A percentile compares a stretch with the other conserved stretches of the same genome.
These are phyloP conservation scores for Drosophila hamatofila DNA, from an alignment of 2,888 invertebrate genomes.

Conservation along the genomic window DNA sequence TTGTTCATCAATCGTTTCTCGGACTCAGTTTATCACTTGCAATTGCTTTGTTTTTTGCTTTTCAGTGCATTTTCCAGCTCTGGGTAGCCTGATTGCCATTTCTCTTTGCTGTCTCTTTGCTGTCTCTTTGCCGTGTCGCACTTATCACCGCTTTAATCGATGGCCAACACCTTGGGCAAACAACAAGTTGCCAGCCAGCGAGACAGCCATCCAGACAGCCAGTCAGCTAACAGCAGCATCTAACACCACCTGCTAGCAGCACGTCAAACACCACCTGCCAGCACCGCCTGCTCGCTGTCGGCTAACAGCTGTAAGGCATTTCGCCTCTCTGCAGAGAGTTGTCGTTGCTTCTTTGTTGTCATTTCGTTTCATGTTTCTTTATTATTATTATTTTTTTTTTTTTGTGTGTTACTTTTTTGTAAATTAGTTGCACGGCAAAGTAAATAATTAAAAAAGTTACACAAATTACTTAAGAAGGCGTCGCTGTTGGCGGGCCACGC, in stretches of 20 bases:
- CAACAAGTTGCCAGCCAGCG: slow-evolving; percentile 2
- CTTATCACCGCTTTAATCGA: slow-evolving; percentile 50
- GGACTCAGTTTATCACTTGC: not conserved
- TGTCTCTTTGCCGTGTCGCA: slow-evolving; percentile 17
- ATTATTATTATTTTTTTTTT: no score
- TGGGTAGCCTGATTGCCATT: not conserved
- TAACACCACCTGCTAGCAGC: not conserved
- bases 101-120: slow-evolving; percentile 2
- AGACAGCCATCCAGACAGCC: not conserved
- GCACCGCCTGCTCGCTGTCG: not conserved
- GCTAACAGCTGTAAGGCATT: slow-evolving; percentile 51
- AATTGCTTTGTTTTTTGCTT: not conserved
- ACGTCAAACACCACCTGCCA: not conserved
- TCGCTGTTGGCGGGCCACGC: not conserved
- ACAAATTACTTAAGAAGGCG: slow-evolving; percentile 55
- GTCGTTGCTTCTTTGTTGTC: slow-evolving; percentile 17
- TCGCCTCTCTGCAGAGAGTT: slow-evolving; percentile 28
- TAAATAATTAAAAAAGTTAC: slow-evolving; percentile 74
- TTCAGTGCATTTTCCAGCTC: slow-evolving; percentile 2
- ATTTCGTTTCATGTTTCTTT: not conserved
- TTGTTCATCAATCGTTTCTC: not conserved
- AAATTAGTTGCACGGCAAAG: slow-evolving; percentile 38
- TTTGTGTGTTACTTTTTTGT: not conserved
- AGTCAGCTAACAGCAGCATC: not conserved
- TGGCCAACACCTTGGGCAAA: slow-evolving; percentile 19